phyloP scores from a whole-genome alignment of 2,797 vertebrate species.

The Chanos chanos region DNA sequence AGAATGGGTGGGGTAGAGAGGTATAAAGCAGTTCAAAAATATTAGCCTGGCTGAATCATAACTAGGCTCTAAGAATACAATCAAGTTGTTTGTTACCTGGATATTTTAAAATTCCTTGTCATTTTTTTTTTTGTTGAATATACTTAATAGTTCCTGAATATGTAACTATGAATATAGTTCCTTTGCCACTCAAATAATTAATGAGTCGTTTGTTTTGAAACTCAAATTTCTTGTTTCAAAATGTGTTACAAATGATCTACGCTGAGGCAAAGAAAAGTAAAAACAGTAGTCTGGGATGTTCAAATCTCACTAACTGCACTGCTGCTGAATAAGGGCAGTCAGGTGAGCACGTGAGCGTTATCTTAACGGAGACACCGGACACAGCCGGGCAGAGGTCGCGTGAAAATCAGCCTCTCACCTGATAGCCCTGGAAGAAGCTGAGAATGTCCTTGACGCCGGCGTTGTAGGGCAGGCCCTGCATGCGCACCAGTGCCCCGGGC shows the following conservation, averaged over 20 bases:
- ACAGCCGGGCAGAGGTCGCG: neutral
- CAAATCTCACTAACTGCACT: too few species aligned
- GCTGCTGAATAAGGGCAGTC: too few species aligned
- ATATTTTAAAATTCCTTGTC: too few species aligned
- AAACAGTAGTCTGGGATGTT: too few species aligned
- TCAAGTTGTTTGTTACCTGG: too few species aligned
- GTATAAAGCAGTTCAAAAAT: conserved; percentile 38
- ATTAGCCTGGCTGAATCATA: neutral
- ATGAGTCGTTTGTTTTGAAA: too few species aligned
- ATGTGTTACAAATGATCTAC: neutral
- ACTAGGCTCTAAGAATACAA: neutral
- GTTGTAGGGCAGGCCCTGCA: conserved; percentile 94
- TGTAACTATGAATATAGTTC: too few species aligned
- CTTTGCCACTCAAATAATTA: too few species aligned
- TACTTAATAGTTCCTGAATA: too few species aligned
- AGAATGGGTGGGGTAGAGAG: conserved; percentile 57
- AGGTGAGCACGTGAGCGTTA: too few species aligned
- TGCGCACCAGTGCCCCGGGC: conserved; percentile 84
- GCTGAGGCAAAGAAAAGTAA: neutral
- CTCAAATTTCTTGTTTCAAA: too few species aligned
- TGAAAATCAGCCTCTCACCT: conserved; percentile 75
- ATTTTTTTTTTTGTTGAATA: too few species aligned
- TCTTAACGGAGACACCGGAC: neutral
- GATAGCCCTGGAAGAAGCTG: conserved; percentile 95
- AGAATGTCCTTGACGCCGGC: conserved; percentile 94